Percentiles rank a stretch among this genome's conserved stretches.
phyloP scores from a whole-genome alignment of 2,797 vertebrate species.

The Enteromius unitaeniatus region DNA sequence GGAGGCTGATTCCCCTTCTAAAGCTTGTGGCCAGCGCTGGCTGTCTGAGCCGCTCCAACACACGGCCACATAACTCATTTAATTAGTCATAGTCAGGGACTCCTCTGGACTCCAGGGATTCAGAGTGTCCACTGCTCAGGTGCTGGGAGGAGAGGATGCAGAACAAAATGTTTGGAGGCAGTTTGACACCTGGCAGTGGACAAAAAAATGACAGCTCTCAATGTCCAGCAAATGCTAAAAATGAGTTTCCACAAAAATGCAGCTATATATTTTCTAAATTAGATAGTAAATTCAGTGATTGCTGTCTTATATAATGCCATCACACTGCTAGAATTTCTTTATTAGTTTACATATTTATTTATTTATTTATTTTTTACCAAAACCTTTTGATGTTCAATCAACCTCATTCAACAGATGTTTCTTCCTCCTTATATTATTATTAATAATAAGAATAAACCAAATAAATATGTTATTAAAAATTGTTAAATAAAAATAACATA shows the following conservation, averaged over 20 bases:
- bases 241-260: neutral
- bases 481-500: neutral
- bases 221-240: neutral
- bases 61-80: slow-evolving; percentile 52
- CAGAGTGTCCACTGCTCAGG: slow-evolving; percentile 37
- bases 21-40: slow-evolving; percentile 46
- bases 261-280: neutral
- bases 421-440: neutral
- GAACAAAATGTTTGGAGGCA: slow-evolving; percentile 53
- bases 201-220: slow-evolving; percentile 29
- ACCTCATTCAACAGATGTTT: neutral
- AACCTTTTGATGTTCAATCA: neutral
- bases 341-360: no score
- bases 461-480: neutral
- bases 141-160: slow-evolving; percentile 45
- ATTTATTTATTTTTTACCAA: neutral
- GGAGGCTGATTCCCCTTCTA: slow-evolving; percentile 48
- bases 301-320: neutral
- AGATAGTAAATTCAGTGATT: neutral
- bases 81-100: slow-evolving; percentile 59
- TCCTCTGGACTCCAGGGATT: slow-evolving; percentile 48
- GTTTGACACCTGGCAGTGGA: slow-evolving; percentile 48
- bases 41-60: slow-evolving; percentile 40
- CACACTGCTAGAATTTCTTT: neutral
- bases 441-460: neutral